Percentiles rank a stretch among this genome's conserved stretches.
Evolutionary conservation across 2,797 vertebrate species (phyloP).

Genomic region (Peromyscus melanophrys): DNA sequence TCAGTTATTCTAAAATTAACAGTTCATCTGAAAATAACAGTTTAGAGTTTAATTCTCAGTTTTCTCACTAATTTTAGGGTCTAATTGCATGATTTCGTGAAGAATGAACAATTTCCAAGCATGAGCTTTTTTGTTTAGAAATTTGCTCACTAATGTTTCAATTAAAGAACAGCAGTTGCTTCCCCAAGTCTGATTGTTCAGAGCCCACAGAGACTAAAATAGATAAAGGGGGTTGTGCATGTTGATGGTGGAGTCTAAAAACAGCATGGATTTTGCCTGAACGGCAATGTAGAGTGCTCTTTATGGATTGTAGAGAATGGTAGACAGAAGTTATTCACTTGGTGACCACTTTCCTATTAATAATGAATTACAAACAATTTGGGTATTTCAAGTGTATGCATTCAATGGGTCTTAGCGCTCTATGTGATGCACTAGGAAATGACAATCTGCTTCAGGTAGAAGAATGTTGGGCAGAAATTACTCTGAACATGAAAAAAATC

Average conservation of each 20-base stretch:
- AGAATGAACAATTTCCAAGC: constrained; percentile 62
- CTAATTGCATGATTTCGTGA: constrained; percentile 36
- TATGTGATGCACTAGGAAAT: background rate
- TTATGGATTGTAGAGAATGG: constrained; percentile 22
- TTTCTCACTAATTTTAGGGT: constrained; percentile 31
- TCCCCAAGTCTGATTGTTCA: constrained; percentile 54
- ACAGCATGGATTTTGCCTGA: background rate
- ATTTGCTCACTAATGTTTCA: constrained; percentile 22
- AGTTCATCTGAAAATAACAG: constrained; percentile 54
- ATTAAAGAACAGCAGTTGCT: constrained; percentile 67
- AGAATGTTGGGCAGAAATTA: constrained; percentile 1
- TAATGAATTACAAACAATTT: constrained; percentile 47
- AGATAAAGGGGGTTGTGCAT: background rate
- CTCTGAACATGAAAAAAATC: background rate
- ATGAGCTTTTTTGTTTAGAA: constrained; percentile 64
- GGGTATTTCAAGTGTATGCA: background rate
- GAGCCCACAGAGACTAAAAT: constrained; percentile 34
- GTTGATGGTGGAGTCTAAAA: constrained; percentile 31
- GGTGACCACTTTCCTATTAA: background rate
- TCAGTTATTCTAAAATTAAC: constrained; percentile 59
- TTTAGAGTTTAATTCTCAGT: constrained; percentile 58
- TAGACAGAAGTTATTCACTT: constrained; percentile 6
- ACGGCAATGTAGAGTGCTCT: background rate
- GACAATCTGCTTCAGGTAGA: background rate
- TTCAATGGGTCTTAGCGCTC: background rate